Base-by-base conservation (phyloP, 2,113 vertebrate genomes). In the Neogobius melanostomus region DNA sequence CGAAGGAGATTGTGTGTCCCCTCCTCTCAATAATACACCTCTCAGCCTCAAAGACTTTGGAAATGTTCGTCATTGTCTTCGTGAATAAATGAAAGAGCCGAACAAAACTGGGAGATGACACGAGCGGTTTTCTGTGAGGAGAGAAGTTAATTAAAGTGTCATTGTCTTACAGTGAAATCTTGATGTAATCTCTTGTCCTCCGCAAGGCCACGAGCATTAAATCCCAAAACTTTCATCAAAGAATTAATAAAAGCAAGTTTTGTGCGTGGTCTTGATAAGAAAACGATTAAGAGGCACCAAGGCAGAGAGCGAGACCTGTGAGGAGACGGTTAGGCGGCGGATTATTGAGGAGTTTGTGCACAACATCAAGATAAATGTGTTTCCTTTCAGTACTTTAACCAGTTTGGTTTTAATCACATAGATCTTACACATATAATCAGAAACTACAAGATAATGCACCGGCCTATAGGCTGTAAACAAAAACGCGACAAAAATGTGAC, bases 91-190 rank as follows among this genome's bases (percentile, higher is more conserved):
- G 57, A 60, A 43, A 60, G 57, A 15, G 11, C 36, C 8, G 28
- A 60, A 14, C 52, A 6, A 54, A 7, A 57, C 5, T 14, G 17
- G 21, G 7, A 15, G 57, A 43, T 60, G 57, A 36, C 11, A 11
- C 43, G 12, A 15, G 28, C 12, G 43, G 28, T 59, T 28, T 36
- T 59, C 28, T 59, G 57, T 44, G 42, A 14, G 57, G 43, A 15
- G 57, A 61, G 15, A 61, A 61, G 36, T 61, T 61, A 61, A 61
- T 61, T 61, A 61, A 61, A 61, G 12, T 61, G 57, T 61, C 57
- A 61, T 60, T 61, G 57, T 61, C 57, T 61, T 61, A 61, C 57
- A 61, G 57, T 61, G 36, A 54, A 11, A 61, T 61, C 57, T 61
- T 44, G 57, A 61, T 61, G 57, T n/a, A 61, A 61, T 61, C 57